A percentile compares a stretch with the other conserved stretches of the same genome.
Conservation (phyloP, 2,113 vertebrate genomes). For the Nothoprocta perdicaria region DNA sequence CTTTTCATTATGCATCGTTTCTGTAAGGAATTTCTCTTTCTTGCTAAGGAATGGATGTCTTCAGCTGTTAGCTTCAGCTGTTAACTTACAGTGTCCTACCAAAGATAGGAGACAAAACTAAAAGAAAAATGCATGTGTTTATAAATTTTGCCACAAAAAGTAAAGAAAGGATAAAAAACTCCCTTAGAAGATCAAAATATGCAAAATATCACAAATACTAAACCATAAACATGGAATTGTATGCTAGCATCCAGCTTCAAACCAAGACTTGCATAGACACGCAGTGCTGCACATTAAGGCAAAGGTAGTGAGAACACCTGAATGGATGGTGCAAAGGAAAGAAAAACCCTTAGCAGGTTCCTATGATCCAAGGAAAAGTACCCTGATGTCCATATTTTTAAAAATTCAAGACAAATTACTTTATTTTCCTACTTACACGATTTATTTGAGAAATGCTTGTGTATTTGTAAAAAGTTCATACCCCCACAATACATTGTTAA, state of each 20-base stretch:
- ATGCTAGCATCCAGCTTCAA: neutral
- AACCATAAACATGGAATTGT: neutral
- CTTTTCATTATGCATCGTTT: neutral
- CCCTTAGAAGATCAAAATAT: neutral
- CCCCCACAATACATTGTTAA: fast-evolving
- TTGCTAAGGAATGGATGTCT: neutral
- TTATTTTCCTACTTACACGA: neutral
- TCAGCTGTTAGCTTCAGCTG: neutral
- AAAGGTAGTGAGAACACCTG: neutral
- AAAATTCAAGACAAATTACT: neutral
- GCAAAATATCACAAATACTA: neutral
- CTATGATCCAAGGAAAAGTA: neutral
- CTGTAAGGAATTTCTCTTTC: neutral
- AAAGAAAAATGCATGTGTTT: neutral
- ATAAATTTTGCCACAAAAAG: neutral
- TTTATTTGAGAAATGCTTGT: neutral
- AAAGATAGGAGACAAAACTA: neutral
- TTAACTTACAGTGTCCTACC: neutral
- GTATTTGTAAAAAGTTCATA: neutral
- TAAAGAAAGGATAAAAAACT: neutral
- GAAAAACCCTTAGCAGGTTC: neutral
- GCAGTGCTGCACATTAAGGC: neutral
- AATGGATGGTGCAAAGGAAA: neutral
- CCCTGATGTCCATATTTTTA: neutral
- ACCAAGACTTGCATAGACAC: neutral